Evolutionary conservation across 2,888 invertebrate genomes (phyloP).

Genomic region (Rosalia funebris): DNA sequence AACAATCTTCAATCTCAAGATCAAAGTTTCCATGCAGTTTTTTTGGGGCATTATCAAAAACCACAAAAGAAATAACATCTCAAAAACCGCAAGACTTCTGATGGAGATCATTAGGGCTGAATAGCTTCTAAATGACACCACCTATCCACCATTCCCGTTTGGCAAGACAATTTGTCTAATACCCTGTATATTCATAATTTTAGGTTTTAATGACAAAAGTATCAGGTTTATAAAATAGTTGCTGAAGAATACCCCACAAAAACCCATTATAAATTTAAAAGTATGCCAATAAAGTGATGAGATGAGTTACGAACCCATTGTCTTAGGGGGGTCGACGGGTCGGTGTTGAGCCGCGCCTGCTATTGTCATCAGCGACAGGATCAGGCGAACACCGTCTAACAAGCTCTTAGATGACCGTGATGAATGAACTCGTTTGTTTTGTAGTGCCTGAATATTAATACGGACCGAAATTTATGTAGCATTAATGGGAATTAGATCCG

Average conservation of each 20-base stretch:
- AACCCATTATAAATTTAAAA: conserved; percentile 13
- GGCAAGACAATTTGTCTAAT: too few species aligned
- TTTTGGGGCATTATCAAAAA: too few species aligned
- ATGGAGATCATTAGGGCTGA: too few species aligned
- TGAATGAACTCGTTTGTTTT: conserved; percentile 35
- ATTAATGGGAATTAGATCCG: conserved; percentile 7
- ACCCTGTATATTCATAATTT: too few species aligned
- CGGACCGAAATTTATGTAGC: conserved; percentile 9
- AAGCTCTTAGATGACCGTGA: conserved; percentile 32
- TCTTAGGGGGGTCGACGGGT: conserved; percentile 34
- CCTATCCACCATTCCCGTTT: too few species aligned
- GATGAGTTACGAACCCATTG: conserved; percentile 38
- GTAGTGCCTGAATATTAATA: conserved; percentile 15
- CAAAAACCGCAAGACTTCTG: too few species aligned
- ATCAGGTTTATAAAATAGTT: not conserved
- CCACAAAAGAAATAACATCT: too few species aligned
- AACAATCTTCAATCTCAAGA: too few species aligned
- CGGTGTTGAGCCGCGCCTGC: conserved; percentile 37
- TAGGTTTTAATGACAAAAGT: not conserved
- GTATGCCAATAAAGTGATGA: conserved; percentile 36
- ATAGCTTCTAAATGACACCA: too few species aligned
- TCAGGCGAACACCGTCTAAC: conserved; percentile 34
- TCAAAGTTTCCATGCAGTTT: too few species aligned
- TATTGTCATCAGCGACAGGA: conserved; percentile 35
- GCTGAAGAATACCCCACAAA: not conserved